Evolutionary conservation across 1,140 invertebrate species (phyloP).

Genomic region (Aphelinus atriplicis): DNA sequence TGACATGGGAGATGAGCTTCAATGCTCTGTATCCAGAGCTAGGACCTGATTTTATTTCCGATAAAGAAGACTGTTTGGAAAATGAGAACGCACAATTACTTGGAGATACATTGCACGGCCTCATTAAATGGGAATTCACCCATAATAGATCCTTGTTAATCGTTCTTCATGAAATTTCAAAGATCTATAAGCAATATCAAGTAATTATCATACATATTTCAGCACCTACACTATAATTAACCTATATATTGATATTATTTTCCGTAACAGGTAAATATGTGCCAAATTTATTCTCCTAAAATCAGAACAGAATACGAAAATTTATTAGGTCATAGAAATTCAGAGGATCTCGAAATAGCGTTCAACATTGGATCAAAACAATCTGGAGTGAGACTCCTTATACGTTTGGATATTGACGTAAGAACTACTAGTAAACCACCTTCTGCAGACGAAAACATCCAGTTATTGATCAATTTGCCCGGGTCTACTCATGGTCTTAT

Average conservation of each 20-base stretch:
- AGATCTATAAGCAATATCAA: constrained; percentile 13
- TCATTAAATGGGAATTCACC: constrained; percentile 1
- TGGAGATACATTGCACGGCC: not conserved
- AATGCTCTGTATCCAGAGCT: constrained; percentile 25
- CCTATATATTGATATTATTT: not conserved
- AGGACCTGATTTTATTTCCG: constrained; percentile 21
- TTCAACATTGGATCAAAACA: not conserved
- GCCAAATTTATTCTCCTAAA: not conserved
- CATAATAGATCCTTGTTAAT: constrained; percentile 1
- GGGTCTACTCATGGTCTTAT: no score
- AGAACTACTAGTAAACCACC: no score
- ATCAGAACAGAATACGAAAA: not conserved
- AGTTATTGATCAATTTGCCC: no score
- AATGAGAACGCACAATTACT: not conserved
- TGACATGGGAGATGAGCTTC: constrained; percentile 10
- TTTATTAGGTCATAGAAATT: not conserved
- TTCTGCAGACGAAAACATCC: no score
- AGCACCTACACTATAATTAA: not conserved
- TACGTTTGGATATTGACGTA: not conserved
- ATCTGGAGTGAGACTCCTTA: constrained; percentile 2
- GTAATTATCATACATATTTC: not conserved
- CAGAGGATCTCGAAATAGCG: constrained; percentile 9
- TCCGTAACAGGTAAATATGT: not conserved
- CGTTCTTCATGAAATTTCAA: not conserved
- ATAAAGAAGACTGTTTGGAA: constrained; percentile 10